Conservation (phyloP, 2,113 vertebrate species). For the Mixornis gularis region DNA sequence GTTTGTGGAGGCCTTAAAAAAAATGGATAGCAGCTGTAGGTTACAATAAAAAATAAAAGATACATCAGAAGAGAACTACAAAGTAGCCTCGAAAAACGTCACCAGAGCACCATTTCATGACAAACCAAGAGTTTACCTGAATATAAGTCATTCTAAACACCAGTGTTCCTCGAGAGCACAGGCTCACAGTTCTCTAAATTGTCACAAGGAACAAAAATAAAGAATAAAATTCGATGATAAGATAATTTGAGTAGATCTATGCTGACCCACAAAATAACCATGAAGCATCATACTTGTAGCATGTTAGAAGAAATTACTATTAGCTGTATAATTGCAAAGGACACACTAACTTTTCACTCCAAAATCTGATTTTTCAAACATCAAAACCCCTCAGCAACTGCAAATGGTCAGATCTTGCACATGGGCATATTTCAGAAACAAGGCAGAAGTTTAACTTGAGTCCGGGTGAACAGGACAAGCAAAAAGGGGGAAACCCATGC, state of each 20-base stretch:
- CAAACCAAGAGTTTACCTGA: neutral
- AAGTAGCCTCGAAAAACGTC: neutral
- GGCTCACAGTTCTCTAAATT: neutral
- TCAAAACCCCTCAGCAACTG: neutral
- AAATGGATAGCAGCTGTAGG: neutral
- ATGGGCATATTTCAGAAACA: neutral
- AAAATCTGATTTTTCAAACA: neutral
- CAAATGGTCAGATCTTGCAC: neutral
- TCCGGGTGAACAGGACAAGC: neutral
- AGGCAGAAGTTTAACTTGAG: neutral
- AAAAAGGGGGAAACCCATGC: neutral
- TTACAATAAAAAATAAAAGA: neutral
- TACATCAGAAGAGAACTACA: neutral
- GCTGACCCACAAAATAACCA: neutral
- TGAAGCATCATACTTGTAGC: neutral
- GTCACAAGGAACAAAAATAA: neutral
- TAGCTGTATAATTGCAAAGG: neutral
- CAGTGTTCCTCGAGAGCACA: rapidly evolving
- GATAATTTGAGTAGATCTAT: neutral
- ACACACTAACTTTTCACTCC: neutral
- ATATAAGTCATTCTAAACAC: neutral
- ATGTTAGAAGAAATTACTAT: neutral
- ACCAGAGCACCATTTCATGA: neutral
- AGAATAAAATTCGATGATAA: neutral
- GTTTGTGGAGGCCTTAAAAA: neutral